Evolutionary conservation across 1,140 invertebrate genomes (phyloP), one percentile per base, ranked within the genome.

Genomic region (Cydia fagiglandana): DNA sequence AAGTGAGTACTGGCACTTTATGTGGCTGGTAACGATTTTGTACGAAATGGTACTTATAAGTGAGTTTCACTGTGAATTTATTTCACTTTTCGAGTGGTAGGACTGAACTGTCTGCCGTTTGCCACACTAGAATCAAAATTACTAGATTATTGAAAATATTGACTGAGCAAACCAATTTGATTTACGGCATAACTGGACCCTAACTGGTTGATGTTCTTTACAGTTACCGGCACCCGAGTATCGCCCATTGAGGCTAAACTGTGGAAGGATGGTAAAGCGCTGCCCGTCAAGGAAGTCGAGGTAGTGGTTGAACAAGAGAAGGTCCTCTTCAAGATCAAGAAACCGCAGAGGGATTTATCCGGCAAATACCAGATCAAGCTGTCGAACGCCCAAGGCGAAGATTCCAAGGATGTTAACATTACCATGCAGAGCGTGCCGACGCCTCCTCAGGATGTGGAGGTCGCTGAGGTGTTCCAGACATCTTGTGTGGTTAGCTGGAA

Each of bases 401-500:
- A 97, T 87, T 94, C 96, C 3, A 96, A 97, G 83, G 96, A 97
- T 85, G 95, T 98, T 20, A 95, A 95, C 64, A 95, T 98, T 75
- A 96, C 95, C 75, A 98, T 98, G 95, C 97, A 98, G 94, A 95
- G 95, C 88, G 97, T 96, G 24, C 99, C 99, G 41, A 94, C 95
- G 61, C 93, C 96, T 53, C 99, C 99, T 7, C 94, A 95, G 85
- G 97, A 98, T 80, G 95, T 99, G 20, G 96, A 98, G 83, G 97
- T 99, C 0, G 95, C 95, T 1, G 98, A 99, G 79, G 94, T 99
- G 0, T 99, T 97, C 92, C 96, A 98, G 83, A 97, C 97, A 76
- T 97, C 97, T 17, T 99, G 98, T 91, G 95, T 97, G 38, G 95
- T 99, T 0, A 94, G 95, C 24, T 99, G 99, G 97, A 98, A 99